phyloP scores from a whole-genome alignment of 2,888 invertebrate species.

The Volucella zonaria region DNA sequence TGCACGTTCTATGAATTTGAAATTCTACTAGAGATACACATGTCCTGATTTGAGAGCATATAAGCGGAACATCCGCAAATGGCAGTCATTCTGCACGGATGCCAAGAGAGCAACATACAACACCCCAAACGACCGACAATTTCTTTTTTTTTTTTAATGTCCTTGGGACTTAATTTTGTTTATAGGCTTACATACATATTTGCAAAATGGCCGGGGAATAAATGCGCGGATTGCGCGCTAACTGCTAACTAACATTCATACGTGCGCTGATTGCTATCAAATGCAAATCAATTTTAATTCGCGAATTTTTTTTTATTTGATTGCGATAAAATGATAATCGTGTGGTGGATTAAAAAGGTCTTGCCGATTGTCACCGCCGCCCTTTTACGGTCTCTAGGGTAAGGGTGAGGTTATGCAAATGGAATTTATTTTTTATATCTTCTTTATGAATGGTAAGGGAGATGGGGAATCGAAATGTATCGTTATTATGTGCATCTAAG shows the following conservation, averaged over 20 bases:
- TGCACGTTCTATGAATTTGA: conserved; percentile 45
- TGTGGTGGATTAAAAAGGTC: conserved; percentile 44
- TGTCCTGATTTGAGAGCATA: conserved; percentile 69
- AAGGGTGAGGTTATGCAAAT: background rate
- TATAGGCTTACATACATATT: conserved; percentile 49
- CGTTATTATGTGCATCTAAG: conserved; percentile 16
- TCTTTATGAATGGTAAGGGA: conserved; percentile 53
- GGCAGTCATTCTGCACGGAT: conserved; percentile 21
- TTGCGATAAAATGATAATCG: conserved; percentile 68
- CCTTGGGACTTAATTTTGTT: conserved; percentile 26
- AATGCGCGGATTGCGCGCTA: conserved; percentile 17
- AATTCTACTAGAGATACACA: conserved; percentile 64
- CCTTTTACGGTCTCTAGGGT: background rate
- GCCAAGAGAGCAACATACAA: conserved; percentile 2
- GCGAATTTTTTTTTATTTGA: conserved; percentile 61
- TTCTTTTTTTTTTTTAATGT: conserved; percentile 24
- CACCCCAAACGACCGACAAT: conserved; percentile 33
- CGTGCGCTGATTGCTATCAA: conserved; percentile 51
- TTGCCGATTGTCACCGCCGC: conserved; percentile 12
- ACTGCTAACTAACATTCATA: conserved; percentile 6
- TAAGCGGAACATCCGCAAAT: conserved; percentile 41
- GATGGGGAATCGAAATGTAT: background rate
- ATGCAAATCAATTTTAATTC: conserved; percentile 71
- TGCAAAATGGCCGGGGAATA: conserved; percentile 47
- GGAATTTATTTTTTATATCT: conserved; percentile 61